These are phyloP conservation scores for Lasioglossum zephyrum DNA, from an alignment of 2,888 invertebrate species.

Conservation along the genomic window DNA sequence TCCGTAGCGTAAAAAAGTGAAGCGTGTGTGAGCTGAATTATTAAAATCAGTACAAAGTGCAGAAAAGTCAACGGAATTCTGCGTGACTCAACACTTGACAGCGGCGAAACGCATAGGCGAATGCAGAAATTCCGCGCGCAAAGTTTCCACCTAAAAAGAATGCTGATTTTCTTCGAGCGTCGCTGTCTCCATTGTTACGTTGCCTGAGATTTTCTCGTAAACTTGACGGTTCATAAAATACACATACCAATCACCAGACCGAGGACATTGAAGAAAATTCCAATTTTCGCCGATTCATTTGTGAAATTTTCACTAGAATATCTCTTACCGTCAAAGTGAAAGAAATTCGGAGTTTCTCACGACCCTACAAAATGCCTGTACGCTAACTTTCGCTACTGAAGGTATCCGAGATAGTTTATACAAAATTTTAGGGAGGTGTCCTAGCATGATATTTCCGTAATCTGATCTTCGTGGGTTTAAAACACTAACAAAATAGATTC, in stretches of 20 bases:
- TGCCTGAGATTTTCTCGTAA: background rate
- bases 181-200: background rate
- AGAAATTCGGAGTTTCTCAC: no score
- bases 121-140: background rate
- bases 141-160: background rate
- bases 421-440: no score
- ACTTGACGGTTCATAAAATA: background rate
- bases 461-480: no score
- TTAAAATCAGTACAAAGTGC: conserved; percentile 13
- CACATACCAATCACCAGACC: background rate
- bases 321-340: no score
- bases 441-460: no score
- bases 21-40: background rate
- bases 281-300: background rate
- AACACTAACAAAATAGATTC: background rate
- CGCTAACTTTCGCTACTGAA: no score
- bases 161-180: background rate
- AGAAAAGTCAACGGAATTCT: background rate
- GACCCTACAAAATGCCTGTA: no score
- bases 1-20: background rate
- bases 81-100: background rate
- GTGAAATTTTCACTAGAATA: background rate
- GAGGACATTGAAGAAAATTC: background rate
- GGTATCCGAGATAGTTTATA: no score
- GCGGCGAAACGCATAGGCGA: background rate